phyloP scores from a whole-genome alignment of 2,113 vertebrate species.

The Litocranius walleri region DNA sequence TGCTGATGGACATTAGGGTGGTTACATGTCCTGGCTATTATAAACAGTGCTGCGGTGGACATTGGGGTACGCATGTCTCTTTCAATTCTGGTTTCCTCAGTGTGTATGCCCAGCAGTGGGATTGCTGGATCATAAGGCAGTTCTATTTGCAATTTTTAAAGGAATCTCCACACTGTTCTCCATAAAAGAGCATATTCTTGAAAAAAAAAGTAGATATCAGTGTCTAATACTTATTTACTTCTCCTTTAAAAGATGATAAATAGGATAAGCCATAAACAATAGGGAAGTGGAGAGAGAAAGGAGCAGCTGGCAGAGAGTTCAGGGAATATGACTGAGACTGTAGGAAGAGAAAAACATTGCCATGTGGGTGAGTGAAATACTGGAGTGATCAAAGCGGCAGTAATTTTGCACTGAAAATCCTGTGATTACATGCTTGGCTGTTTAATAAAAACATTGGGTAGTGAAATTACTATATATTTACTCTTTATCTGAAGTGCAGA shows the following conservation, averaged over 20 bases:
- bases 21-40: no score
- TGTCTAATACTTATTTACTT: not conserved
- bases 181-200: not conserved
- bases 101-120: no score
- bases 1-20: no score
- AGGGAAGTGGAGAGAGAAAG: not conserved
- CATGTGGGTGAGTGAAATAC: constrained; percentile 19
- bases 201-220: not conserved
- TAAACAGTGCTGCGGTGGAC: no score
- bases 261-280: not conserved
- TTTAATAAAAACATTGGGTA: constrained; percentile 53
- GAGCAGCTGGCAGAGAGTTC: constrained; percentile 24
- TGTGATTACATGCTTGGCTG: constrained; percentile 51
- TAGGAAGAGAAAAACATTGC: constrained; percentile 11
- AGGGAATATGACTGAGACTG: not conserved
- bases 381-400: constrained; percentile 32
- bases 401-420: constrained; percentile 45
- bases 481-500: constrained; percentile 14
- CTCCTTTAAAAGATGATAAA: not conserved
- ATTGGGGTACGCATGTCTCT: no score
- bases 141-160: no score
- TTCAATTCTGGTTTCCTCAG: no score
- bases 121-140: no score
- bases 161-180: no score
- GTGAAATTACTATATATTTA: constrained; percentile 31